Evolutionary conservation across 2,888 invertebrate genomes (phyloP), one percentile per base, ranked within the genome.

Genomic region (Eupithecia subfuscata): DNA sequence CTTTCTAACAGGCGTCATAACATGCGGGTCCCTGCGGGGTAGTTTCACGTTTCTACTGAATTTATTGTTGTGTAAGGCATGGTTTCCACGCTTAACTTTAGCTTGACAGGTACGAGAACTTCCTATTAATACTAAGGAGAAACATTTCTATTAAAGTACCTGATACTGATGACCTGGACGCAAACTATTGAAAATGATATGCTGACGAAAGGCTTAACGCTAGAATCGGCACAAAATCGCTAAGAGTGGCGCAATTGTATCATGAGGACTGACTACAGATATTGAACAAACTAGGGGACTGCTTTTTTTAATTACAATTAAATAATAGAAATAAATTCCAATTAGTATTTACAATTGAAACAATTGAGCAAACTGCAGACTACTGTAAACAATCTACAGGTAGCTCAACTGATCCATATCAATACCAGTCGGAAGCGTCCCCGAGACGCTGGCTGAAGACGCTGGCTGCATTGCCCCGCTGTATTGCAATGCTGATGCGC

Each of bases 41-140:
- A 80, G 81, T 81, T 82, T 81, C 81, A 75, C 76, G 76, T 82
- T 83, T 81, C 82, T 82, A 78, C 79, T 81, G 65, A 83, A 85
- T 85, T 86, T 85, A 84, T 84, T 75, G 80, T 78, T 75, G 43
- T 43, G 76, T 64, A 73, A 73, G 25, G 63, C 56, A 25, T 34
- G 34, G 64, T 34, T 30, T 71, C 70, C 69, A 77, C 40, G 12
- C 16, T 43, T 43, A 67, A 43, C 22, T 8, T 60, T 25, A 25
- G 25, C 60, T 25, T 25, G 22, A 25, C 25, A 60, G 60, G 60
- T 12, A 60, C 12, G 25, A 25, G 6, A 25, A 60, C 12, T 60
- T 60, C 2, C 0, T 56, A 9, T 22, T 56, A 52, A 11, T 18
- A 25, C 22, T 56, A 56, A 56, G 11, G 22, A 12, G 1, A 1